These are phyloP conservation scores for Tigriopus japonicus DNA, from an alignment of 1,140 invertebrate species.

Conservation along the genomic window DNA sequence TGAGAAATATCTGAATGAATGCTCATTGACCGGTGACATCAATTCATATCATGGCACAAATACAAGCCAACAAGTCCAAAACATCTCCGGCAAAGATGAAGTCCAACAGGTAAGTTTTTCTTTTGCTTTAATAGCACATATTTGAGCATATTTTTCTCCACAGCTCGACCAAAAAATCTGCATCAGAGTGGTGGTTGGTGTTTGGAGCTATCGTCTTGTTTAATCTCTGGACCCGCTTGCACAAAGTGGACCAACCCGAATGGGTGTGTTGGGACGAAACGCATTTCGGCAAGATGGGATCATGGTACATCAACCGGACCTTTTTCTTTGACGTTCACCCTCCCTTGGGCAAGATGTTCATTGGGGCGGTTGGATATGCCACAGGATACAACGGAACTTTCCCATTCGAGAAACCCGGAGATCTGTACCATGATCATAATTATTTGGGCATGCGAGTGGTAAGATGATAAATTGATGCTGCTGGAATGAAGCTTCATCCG, in stretches of 20 bases:
- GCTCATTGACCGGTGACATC: too few species aligned
- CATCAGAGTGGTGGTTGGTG: not conserved
- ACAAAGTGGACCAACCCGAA: conserved; percentile 4
- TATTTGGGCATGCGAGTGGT: conserved; percentile 90
- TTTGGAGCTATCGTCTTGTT: not conserved
- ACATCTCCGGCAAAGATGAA: too few species aligned
- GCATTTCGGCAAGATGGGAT: conserved; percentile 96
- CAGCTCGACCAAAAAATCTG: too few species aligned
- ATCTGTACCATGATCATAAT: conserved; percentile 66
- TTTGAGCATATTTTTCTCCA: too few species aligned
- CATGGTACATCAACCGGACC: conserved; percentile 91
- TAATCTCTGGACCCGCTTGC: conserved; percentile 3
- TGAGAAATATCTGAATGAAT: too few species aligned
- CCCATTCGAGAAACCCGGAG: conserved; percentile 86
- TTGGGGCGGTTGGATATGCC: conserved; percentile 71
- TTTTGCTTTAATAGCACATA: too few species aligned
- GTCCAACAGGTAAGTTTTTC: too few species aligned
- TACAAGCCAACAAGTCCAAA: too few species aligned
- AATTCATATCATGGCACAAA: too few species aligned
- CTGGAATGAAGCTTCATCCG: conserved; percentile 15
- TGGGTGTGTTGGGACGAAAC: conserved; percentile 72
- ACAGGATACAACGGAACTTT: conserved; percentile 92
- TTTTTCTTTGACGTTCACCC: conserved; percentile 99
- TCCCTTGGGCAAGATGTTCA: conserved; percentile 92
- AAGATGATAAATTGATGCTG: conserved; percentile 27